A percentile compares a stretch with the other conserved stretches of the same genome.
Evolutionary conservation across 2,797 vertebrate genomes (phyloP).

Genomic region (Syngnathus acus): DNA sequence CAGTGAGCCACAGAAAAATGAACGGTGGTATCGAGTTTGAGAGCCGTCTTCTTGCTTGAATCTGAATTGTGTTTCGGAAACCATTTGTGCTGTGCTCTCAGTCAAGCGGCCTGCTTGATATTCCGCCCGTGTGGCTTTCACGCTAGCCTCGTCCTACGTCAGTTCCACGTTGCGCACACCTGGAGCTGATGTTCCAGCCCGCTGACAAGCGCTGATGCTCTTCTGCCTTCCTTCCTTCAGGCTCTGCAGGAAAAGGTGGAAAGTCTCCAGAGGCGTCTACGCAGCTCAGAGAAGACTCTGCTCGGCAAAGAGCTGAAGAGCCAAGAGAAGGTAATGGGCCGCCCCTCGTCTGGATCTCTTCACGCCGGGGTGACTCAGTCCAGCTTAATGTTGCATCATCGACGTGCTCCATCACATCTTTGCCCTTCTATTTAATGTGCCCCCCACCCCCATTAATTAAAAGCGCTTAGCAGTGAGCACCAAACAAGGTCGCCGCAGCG

Average conservation of each 20-base stretch:
- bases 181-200: conserved; percentile 15
- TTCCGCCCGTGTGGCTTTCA: neutral
- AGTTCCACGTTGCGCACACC: conserved; percentile 15
- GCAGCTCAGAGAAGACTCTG: conserved; percentile 73
- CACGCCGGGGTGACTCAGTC: neutral
- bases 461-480: neutral
- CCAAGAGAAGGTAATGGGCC: conserved; percentile 80
- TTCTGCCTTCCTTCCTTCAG: conserved; percentile 68
- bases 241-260: conserved; percentile 78
- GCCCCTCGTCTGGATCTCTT: conserved; percentile 9
- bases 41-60: neutral
- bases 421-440: conserved; percentile 15
- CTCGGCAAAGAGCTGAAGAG: conserved; percentile 76
- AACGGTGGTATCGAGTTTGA: too few species aligned
- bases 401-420: conserved; percentile 10
- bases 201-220: conserved; percentile 19
- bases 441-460: neutral
- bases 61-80: neutral
- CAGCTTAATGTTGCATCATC: conserved; percentile 21
- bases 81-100: neutral
- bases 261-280: conserved; percentile 66
- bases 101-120: conserved; percentile 1
- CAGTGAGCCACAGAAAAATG: too few species aligned
- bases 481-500: too few species aligned
- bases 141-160: conserved; percentile 18